phyloP scores from a whole-genome alignment of 2,797 vertebrate genomes.

The Phrynocephalus vlangalii region DNA sequence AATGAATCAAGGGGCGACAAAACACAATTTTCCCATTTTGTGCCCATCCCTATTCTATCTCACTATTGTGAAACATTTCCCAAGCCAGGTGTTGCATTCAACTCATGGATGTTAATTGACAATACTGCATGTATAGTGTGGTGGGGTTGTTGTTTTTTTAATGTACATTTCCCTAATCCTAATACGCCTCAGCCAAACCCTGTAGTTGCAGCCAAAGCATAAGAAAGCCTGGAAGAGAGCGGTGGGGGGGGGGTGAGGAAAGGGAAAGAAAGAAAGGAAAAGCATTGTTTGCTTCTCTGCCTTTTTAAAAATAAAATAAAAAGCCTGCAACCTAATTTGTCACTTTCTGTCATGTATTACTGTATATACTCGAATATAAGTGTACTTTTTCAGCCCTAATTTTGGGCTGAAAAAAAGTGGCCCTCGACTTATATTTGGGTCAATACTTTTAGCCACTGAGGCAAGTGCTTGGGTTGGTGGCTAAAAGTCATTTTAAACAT shows the following conservation, averaged over 20 bases:
- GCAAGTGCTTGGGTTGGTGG: too few species aligned
- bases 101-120: neutral
- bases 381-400: too few species aligned
- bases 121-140: neutral
- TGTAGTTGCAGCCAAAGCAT: neutral
- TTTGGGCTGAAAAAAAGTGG: too few species aligned
- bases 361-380: neutral
- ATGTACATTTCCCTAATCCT: neutral
- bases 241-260: too few species aligned
- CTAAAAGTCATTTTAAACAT: too few species aligned
- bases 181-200: neutral
- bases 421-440: too few species aligned
- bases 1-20: too few species aligned
- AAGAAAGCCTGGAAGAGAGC: conserved; percentile 9
- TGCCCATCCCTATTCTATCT: neutral
- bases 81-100: neutral
- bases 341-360: neutral
- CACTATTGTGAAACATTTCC: neutral
- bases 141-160: too few species aligned
- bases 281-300: neutral
- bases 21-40: too few species aligned
- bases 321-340: neutral
- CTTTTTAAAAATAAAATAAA: neutral
- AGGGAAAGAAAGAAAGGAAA: neutral
- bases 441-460: too few species aligned